Evolutionary conservation across 2,888 invertebrate species (phyloP).

Genomic region (Meghimatium bilineatum): DNA sequence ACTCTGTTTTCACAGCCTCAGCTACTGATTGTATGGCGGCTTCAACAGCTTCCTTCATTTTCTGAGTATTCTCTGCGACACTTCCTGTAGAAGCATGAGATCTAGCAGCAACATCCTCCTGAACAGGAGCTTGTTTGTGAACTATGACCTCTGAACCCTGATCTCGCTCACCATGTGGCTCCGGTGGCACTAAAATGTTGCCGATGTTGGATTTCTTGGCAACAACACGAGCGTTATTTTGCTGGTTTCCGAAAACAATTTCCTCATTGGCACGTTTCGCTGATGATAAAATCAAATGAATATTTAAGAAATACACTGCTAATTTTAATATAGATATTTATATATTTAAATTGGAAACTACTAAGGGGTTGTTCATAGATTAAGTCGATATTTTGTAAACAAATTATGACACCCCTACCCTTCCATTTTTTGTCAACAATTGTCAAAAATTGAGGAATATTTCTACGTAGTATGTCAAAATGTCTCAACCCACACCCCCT

Average conservation of each 20-base stretch:
- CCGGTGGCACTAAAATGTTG: constrained; percentile 5
- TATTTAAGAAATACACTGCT: neutral
- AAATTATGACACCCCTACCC: no score
- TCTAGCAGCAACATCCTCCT: constrained; percentile 16
- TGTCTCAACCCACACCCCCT: no score
- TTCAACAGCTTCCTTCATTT: constrained; percentile 30
- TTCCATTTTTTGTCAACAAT: no score
- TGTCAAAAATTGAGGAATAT: no score
- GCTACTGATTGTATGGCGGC: constrained; percentile 16
- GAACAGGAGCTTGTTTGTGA: constrained; percentile 10
- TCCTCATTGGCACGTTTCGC: constrained; percentile 61
- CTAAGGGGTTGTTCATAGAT: no score
- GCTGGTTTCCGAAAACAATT: constrained; percentile 61
- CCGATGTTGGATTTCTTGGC: constrained; percentile 50
- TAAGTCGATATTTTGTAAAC: no score
- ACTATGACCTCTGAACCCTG: constrained; percentile 32
- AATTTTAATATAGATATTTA: no score
- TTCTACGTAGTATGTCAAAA: no score
- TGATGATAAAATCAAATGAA: constrained; percentile 32
- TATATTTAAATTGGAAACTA: no score
- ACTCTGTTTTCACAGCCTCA: neutral
- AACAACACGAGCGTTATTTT: constrained; percentile 52
- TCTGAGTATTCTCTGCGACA: constrained; percentile 12
- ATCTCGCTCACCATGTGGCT: constrained; percentile 24
- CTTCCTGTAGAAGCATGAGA: constrained; percentile 22